Base-by-base conservation (phyloP, 35 echinoderm and acorn worm genomes). In the Stichopus chloronotus region DNA sequence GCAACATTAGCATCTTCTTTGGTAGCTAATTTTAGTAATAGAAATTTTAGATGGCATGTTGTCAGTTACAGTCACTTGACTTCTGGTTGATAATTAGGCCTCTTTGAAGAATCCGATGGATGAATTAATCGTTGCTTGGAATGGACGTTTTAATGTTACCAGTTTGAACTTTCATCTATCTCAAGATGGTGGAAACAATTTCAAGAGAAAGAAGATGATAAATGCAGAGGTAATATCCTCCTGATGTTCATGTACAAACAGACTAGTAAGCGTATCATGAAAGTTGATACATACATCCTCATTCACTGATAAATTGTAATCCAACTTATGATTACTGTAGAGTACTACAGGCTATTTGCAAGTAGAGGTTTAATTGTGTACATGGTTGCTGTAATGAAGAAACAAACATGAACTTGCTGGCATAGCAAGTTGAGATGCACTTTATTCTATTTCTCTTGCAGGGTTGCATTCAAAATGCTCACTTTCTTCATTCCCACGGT, bases 391-490 rank as follows among this genome's bases (percentile, higher is more conserved):
- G n/a, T 71, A 13, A 13, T 71, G 65, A 71, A n/a, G n/a, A 71
- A 71, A n/a, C n/a, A 71, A 71, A 71, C 11, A 13, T 76, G 7
- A 12, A 76, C 6, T 76, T 76, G 72, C 6, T 12, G 72, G 25
- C 19, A 21, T 17, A 76, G 25, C 19, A 8, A 6, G 7, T 76
- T 11, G 14, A 76, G 19, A 76, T 6, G 19, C 6, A 7, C 25
- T 76, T 17, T 76, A 17, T 53, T 55, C 9, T 81, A 22, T 81
- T 7, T 52, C 10, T 81, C 17, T 9, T 19, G 12, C 81, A 84
- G 81, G 81, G 81, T 3, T 57, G 13, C 53, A 84, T 84, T 21
- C 81, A 24, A 8, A 84, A 57, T 56, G 81, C 81, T 84, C 81
- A 84, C 13, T 7, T 84, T 43, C 81, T 84, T 13, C 81, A 84